A percentile compares a stretch with the other conserved stretches of the same genome.
These are phyloP conservation scores for Ceratothoa steindachneri DNA, from an alignment of 2,888 invertebrate species.

Conservation along the genomic window DNA sequence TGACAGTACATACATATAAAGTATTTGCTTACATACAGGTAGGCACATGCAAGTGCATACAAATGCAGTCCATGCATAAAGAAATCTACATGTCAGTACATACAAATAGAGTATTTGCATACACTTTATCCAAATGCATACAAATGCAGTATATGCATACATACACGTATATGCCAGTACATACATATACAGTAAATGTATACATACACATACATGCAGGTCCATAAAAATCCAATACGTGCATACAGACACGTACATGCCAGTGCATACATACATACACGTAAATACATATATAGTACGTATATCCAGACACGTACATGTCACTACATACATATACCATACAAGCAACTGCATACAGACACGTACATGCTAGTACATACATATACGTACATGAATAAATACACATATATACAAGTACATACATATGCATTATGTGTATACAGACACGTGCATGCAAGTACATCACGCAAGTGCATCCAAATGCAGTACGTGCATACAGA, in stretches of 20 bases:
- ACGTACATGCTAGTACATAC: background rate
- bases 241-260: background rate
- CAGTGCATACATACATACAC: background rate
- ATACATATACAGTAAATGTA: too few species aligned
- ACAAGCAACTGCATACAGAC: background rate
- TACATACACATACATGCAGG: too few species aligned
- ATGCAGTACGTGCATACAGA: background rate
- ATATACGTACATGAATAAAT: background rate
- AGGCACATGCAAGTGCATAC: background rate
- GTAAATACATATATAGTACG: background rate
- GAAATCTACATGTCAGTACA: too few species aligned
- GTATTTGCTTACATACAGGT: background rate
- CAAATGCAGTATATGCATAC: too few species aligned
- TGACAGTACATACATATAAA: background rate
- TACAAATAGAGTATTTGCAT: too few species aligned
- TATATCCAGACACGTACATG: background rate
- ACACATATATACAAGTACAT: background rate
- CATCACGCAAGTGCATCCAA: background rate
- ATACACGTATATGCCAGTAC: too few species aligned
- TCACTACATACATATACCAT: background rate
- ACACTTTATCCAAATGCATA: too few species aligned
- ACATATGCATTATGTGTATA: background rate
- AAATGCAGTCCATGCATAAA: too few species aligned
- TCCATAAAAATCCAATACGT: background rate
- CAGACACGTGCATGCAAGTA: too few species aligned